Conservation (phyloP, 1,140 invertebrate species). For the Nylanderia fulva region DNA sequence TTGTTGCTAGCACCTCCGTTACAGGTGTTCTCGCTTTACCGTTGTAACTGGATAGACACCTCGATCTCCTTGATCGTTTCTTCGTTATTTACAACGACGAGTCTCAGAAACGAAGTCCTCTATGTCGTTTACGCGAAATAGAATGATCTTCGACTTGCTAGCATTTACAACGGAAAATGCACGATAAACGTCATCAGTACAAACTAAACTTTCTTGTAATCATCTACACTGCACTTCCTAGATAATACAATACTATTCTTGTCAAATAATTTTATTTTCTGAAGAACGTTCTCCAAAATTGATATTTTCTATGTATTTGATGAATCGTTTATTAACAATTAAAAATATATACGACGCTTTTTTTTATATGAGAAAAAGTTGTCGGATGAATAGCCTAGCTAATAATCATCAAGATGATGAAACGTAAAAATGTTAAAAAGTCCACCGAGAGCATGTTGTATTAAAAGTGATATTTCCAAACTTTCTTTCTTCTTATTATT, state of each 20-base stretch:
- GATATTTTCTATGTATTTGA: background rate
- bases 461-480: constrained; percentile 26
- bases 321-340: background rate
- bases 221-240: too few relatives aligned
- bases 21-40: constrained; percentile 68
- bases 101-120: constrained; percentile 41
- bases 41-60: constrained; percentile 70
- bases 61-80: constrained; percentile 49
- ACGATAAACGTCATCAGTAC: constrained; percentile 23
- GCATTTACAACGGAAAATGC: background rate
- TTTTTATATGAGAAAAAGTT: background rate
- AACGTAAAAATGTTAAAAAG: background rate
- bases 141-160: constrained; percentile 28
- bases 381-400: background rate
- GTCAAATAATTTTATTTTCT: background rate
- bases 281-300: background rate
- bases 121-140: constrained; percentile 42
- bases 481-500: constrained; percentile 47
- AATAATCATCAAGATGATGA: background rate
- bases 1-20: constrained; percentile 38
- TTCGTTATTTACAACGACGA: constrained; percentile 39
- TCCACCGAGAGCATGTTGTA: background rate
- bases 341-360: background rate
- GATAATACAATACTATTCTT: background rate
- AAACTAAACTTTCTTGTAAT: constrained; percentile 4